phyloP scores from a whole-genome alignment of 2,113 vertebrate species.

The Apodemus sylvaticus region DNA sequence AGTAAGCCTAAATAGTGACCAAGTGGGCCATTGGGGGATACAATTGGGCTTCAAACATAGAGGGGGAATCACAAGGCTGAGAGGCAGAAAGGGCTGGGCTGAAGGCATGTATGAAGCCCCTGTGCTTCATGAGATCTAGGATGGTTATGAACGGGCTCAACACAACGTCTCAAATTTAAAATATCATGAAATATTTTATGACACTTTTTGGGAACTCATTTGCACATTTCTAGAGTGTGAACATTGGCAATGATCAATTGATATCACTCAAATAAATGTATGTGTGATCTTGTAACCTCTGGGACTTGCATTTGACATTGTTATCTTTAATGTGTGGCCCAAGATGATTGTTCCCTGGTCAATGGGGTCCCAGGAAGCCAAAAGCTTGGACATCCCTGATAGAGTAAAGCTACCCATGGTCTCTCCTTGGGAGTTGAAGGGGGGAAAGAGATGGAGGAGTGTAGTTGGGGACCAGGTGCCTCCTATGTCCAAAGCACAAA shows the following conservation, averaged over 20 bases:
- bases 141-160: not conserved
- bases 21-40: not conserved
- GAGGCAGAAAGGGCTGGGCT: not conserved
- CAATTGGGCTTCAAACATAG: not conserved
- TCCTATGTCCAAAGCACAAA: too few relatives aligned
- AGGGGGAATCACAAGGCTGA: fast-evolving
- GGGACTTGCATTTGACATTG: too few relatives aligned
- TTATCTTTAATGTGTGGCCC: not conserved
- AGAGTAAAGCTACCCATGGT: fast-evolving
- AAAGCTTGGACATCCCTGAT: not conserved
- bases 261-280: not conserved
- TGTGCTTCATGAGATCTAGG: not conserved
- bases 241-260: not conserved
- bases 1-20: not conserved
- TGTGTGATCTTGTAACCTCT: not conserved
- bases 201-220: not conserved
- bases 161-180: not conserved
- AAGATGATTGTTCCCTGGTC: not conserved
- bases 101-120: too few relatives aligned
- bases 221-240: not conserved
- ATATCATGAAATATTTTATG: not conserved
- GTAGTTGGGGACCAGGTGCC: fast-evolving
- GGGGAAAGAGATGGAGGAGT: fast-evolving
- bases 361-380: not conserved
- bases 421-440: fast-evolving